A percentile compares a stretch with the other conserved stretches of the same genome.
phyloP scores from a whole-genome alignment of 2,797 vertebrate genomes.

The Arnoldichthys spilopterus region DNA sequence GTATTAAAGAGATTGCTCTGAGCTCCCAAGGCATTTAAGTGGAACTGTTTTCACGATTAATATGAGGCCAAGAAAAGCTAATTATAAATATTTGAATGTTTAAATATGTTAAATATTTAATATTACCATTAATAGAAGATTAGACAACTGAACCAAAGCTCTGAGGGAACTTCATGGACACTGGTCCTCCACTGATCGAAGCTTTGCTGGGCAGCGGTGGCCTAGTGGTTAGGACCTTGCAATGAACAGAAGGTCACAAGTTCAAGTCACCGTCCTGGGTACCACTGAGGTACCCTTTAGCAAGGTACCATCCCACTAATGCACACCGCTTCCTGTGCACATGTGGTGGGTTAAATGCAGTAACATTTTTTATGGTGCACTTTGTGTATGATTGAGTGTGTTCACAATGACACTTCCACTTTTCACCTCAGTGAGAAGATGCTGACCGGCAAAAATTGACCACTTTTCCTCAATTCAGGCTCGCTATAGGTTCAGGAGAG shows the following conservation, averaged over 20 bases:
- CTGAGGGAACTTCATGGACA: not conserved
- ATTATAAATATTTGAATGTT: not conserved
- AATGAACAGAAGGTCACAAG: too few relatives aligned
- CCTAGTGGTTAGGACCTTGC: too few relatives aligned
- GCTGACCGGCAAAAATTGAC: slow-evolving; percentile 25
- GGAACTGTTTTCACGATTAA: not conserved
- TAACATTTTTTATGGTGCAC: too few relatives aligned
- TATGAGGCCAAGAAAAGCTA: not conserved
- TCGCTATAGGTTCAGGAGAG: slow-evolving; percentile 35
- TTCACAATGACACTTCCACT: too few relatives aligned
- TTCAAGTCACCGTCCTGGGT: too few relatives aligned
- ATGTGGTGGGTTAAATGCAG: too few relatives aligned
- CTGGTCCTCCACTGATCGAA: not conserved
- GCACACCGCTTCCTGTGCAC: too few relatives aligned
- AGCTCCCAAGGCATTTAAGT: not conserved
- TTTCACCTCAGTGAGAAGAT: slow-evolving; percentile 43
- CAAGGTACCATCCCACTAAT: too few relatives aligned
- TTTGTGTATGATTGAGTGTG: too few relatives aligned
- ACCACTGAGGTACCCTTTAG: too few relatives aligned
- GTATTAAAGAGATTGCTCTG: not conserved
- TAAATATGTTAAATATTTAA: not conserved
- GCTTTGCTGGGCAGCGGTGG: too few relatives aligned
- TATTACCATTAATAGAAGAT: not conserved
- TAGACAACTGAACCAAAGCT: not conserved
- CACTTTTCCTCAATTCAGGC: slow-evolving; percentile 19